Evolutionary conservation across 2,888 invertebrate genomes (phyloP), one percentile per base, ranked within the genome.

Genomic region (Rotaria socialis): DNA sequence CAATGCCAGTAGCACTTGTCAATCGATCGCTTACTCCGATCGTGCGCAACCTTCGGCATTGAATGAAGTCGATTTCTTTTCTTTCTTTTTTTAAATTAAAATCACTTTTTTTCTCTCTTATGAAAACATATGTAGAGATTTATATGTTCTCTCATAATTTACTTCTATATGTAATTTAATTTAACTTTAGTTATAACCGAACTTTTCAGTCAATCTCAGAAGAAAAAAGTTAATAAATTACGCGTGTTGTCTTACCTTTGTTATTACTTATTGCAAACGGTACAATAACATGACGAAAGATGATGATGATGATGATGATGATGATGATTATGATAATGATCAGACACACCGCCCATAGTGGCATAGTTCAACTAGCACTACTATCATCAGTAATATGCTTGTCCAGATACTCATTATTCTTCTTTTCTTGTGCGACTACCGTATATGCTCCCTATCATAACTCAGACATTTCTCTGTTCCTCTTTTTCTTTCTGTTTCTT

Each of bases 381-480:
- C 55, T 55, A 67, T 35, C 41, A 35, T 67, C 19, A 67, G 35
- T 35, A 67, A 67, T 67, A 67, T 35, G 35, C 19, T 67, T 67
- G 35, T 35, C 67, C 67, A 67, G 67, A 67, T 67, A 67, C 16
- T 14, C 67, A 35, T 67, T 67, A 27, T 35, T 67, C 35, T 67
- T 67, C 35, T 19, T 35, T 35, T 19, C 35, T 67, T 27, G 35
- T 35, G 35, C 67, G 35, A 67, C 41, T 35, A 67, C 35, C 67
- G 35, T 67, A 16, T 67, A 27, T 67, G 67, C 5, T 67, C 67
- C 11, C 67, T 67, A 67, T 67, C 67, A 67, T 67, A 67, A 35
- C 35, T 67, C 67, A 35, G 27, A 67, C 67, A 67, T 67, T 67
- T 35, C 16, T 67, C 67, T 67, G 67, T 67, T 60, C 58, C n/a